Conservation (phyloP, 2,888 invertebrate species). For the Xestoiulus laeticollis region DNA sequence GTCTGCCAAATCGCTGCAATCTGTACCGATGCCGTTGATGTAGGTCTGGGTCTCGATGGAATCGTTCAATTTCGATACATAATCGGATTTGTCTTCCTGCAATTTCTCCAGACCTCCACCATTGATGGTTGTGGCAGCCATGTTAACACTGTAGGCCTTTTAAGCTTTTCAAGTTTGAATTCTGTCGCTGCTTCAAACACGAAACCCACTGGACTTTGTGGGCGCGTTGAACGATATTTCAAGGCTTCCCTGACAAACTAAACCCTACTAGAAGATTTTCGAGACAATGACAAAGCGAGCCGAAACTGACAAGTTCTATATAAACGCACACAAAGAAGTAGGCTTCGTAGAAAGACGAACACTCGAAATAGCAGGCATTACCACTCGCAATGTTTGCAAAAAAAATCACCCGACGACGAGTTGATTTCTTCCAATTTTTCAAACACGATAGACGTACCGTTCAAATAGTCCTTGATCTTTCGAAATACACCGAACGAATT, state of each 20-base stretch:
- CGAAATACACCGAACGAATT: neutral
- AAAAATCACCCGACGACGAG: neutral
- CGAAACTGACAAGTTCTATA: constrained; percentile 21
- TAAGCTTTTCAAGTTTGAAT: neutral
- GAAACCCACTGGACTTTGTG: neutral
- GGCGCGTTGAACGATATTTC: neutral
- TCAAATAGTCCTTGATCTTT: neutral
- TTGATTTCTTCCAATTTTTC: neutral
- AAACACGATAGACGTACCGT: neutral
- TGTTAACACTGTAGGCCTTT: neutral
- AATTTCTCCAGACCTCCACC: constrained; percentile 40
- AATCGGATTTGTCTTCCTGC: constrained; percentile 13
- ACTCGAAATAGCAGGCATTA: constrained; percentile 19
- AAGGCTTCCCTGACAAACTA: neutral
- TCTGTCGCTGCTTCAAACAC: neutral
- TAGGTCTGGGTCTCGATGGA: constrained; percentile 49
- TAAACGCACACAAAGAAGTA: constrained; percentile 8
- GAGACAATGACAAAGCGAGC: neutral
- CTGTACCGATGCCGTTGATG: constrained; percentile 45
- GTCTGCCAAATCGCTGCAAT: constrained; percentile 38
- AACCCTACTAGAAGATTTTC: neutral
- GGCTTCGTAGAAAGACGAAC: neutral
- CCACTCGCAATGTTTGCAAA: neutral
- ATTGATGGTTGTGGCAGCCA: constrained; percentile 34
- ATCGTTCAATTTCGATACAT: constrained; percentile 26